Conservation (phyloP, 2,113 vertebrate species). For the Poecile atricapillus region DNA sequence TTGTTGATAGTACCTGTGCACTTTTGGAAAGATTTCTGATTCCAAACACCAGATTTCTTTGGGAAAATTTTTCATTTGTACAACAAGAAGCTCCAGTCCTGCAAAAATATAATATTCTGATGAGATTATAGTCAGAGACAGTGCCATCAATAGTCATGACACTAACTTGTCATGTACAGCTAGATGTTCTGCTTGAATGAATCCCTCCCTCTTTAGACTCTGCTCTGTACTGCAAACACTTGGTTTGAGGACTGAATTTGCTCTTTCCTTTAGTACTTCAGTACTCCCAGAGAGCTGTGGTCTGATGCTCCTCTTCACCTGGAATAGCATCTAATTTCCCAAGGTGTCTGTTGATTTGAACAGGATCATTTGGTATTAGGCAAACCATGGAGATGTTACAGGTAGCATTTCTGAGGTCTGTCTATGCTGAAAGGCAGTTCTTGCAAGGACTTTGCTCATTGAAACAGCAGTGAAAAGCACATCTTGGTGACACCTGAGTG, state of each 20-base stretch:
- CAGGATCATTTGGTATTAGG: neutral
- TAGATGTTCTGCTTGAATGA: neutral
- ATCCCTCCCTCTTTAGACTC: neutral
- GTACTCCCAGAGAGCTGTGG: neutral
- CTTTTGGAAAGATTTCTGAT: neutral
- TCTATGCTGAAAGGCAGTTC: neutral
- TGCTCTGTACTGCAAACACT: neutral
- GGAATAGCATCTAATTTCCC: neutral
- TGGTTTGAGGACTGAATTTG: neutral
- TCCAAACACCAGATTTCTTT: neutral
- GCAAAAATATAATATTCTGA: neutral
- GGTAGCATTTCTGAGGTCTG: neutral
- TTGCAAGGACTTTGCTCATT: neutral
- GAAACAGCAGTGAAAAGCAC: neutral
- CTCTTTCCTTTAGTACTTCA: neutral
- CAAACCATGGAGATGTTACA: neutral
- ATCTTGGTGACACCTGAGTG: neutral
- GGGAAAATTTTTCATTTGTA: neutral
- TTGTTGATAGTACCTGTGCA: neutral
- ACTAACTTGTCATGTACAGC: neutral
- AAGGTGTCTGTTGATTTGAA: neutral
- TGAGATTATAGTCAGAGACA: neutral
- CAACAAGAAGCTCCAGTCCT: neutral
- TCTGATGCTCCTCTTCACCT: neutral
- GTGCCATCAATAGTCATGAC: neutral